A percentile compares a stretch with the other conserved stretches of the same genome.
Conservation (phyloP, 2,888 invertebrate genomes). For the Orchesella flavescens region DNA sequence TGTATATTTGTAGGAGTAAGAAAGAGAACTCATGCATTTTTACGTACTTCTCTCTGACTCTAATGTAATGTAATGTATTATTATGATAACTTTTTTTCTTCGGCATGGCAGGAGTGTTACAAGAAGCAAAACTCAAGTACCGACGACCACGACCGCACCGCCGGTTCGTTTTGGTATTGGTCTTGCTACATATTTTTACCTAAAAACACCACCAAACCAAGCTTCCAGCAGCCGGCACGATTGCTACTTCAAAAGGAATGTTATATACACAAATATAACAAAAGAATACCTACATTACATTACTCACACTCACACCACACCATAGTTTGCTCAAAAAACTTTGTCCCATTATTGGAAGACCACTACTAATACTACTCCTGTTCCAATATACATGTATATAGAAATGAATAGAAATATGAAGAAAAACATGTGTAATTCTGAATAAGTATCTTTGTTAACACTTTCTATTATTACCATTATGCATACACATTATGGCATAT, state of each 20-base stretch:
- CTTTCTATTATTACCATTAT: conserved; percentile 17
- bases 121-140: conserved; percentile 51
- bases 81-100: conserved; percentile 48
- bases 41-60: conserved; percentile 5
- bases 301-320: conserved; percentile 60
- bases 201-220: conserved; percentile 3
- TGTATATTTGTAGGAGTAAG: background rate
- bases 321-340: conserved; percentile 54
- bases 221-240: conserved; percentile 41
- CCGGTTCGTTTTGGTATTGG: conserved; percentile 15
- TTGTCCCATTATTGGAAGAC: conserved; percentile 49
- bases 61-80: conserved; percentile 27
- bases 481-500: conserved; percentile 35
- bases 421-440: conserved; percentile 47
- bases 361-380: background rate
- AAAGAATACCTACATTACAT: conserved; percentile 56
- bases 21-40: conserved; percentile 20
- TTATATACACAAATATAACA: conserved; percentile 50
- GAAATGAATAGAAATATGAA: conserved; percentile 28
- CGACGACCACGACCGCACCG: conserved; percentile 35
- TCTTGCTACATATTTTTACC: background rate
- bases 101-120: no score
- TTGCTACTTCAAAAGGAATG: conserved; percentile 40
- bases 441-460: conserved; percentile 42
- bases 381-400: background rate